These are phyloP conservation scores for Camelus bactrianus DNA, from an alignment of 2,113 vertebrate species.

Conservation along the genomic window DNA sequence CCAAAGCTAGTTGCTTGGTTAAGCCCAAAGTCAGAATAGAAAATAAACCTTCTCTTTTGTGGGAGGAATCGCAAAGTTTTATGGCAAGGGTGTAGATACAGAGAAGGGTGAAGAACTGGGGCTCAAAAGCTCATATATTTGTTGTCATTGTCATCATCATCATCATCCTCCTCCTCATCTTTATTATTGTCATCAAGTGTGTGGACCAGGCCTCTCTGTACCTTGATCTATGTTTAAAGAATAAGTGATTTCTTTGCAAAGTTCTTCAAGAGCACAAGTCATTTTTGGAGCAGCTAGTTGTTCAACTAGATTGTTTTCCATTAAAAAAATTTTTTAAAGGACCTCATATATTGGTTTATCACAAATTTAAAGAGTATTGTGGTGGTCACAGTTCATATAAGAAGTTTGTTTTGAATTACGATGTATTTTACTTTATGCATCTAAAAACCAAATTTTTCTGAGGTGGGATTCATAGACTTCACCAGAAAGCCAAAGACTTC, in stretches of 20 bases:
- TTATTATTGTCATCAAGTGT: too few relatives aligned
- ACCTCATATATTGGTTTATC: not conserved
- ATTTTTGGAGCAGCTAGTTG: not conserved
- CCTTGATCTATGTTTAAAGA: not conserved
- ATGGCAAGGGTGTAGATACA: not conserved
- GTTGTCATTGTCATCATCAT: accelerated
- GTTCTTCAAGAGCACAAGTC: not conserved
- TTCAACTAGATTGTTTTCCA: not conserved
- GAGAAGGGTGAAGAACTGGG: not conserved
- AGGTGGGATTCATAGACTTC: not conserved
- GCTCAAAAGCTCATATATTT: not conserved
- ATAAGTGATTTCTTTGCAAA: not conserved
- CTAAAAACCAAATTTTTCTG: not conserved
- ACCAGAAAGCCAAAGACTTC: not conserved
- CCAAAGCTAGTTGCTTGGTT: not conserved
- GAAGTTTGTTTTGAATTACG: not conserved
- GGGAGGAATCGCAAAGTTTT: not conserved
- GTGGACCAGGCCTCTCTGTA: not conserved
- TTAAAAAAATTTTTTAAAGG: not conserved
- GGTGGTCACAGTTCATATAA: not conserved
- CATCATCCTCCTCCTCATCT: not conserved
- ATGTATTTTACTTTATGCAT: not conserved
- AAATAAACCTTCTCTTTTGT: not conserved
- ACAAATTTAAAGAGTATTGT: not conserved
- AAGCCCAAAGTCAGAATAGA: not conserved